These are phyloP conservation scores for Dendronephthya gigantea DNA, from an alignment of 64 coral and sea anemone species.

Conservation along the genomic window DNA sequence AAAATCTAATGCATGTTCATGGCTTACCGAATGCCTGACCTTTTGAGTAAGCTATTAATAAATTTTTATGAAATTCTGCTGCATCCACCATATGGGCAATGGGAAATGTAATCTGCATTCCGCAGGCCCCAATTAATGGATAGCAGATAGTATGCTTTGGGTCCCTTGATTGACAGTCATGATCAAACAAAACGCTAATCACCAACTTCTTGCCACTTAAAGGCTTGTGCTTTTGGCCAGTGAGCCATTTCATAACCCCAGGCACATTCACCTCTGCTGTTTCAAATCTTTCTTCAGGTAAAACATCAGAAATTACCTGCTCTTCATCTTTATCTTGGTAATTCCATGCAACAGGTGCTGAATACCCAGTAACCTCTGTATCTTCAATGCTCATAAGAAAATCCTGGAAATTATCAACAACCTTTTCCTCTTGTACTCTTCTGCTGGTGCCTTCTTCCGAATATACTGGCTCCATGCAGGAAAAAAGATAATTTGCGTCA, in stretches of 20 bases:
- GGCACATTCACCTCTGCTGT: constrained; percentile 33
- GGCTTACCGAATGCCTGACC: background rate
- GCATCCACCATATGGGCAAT: too few species aligned
- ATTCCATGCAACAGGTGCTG: constrained; percentile 37
- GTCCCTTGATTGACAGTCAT: constrained; percentile 23
- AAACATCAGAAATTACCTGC: constrained; percentile 20
- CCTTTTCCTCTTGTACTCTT: constrained; percentile 22
- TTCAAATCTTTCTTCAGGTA: background rate
- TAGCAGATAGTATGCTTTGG: background rate
- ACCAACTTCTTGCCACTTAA: constrained; percentile 38
- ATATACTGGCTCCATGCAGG: constrained; percentile 21
- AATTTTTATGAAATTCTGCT: too few species aligned
- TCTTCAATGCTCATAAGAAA: constrained; percentile 44
- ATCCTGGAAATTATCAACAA: constrained; percentile 50
- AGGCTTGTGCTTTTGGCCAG: constrained; percentile 52
- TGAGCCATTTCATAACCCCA: constrained; percentile 37
- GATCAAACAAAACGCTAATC: constrained; percentile 40
- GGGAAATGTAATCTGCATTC: background rate
- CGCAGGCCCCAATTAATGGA: background rate
- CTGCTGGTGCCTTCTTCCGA: constrained; percentile 14
- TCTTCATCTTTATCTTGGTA: background rate
- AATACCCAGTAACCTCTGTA: constrained; percentile 38
- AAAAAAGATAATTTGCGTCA: constrained; percentile 40
- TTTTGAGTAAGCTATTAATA: too few species aligned
- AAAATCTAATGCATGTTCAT: background rate